phyloP scores from a whole-genome alignment of 2,888 invertebrate genomes.

The Eupelmus urozonus region DNA sequence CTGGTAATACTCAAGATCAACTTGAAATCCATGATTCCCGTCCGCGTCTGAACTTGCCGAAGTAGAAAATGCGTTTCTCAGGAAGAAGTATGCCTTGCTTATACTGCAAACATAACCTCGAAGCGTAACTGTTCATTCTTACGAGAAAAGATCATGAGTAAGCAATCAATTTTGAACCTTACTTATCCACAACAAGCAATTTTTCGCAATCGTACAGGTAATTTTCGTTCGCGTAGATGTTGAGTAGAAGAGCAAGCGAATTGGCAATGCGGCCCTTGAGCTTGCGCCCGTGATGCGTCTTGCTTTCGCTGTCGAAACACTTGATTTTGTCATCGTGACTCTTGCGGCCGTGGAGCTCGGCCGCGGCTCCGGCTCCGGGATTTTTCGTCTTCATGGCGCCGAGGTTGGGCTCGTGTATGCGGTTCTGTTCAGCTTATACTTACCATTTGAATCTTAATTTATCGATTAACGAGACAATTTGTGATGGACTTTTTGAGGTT shows the following conservation, averaged over 20 bases:
- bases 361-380: background rate
- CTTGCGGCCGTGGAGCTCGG: background rate
- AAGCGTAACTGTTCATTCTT: background rate
- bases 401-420: no score
- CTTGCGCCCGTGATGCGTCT: background rate
- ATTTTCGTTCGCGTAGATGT: background rate
- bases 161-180: background rate
- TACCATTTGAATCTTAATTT: background rate
- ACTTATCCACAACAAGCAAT: background rate
- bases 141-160: no score
- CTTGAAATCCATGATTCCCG: background rate
- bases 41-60: background rate
- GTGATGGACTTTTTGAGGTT: constrained; percentile 6
- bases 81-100: background rate
- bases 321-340: background rate
- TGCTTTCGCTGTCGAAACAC: background rate
- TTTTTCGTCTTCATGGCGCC: constrained; percentile 17
- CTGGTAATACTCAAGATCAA: background rate
- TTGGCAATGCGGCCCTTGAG: background rate
- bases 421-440: no score
- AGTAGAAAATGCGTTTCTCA: background rate
- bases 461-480: constrained; percentile 17
- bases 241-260: constrained; percentile 9
- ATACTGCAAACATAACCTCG: constrained; percentile 33
- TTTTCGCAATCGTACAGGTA: background rate